phyloP scores from a whole-genome alignment of 37 sponge, comb jelly and placozoan species.

The Cladorhizidae sp. region DNA sequence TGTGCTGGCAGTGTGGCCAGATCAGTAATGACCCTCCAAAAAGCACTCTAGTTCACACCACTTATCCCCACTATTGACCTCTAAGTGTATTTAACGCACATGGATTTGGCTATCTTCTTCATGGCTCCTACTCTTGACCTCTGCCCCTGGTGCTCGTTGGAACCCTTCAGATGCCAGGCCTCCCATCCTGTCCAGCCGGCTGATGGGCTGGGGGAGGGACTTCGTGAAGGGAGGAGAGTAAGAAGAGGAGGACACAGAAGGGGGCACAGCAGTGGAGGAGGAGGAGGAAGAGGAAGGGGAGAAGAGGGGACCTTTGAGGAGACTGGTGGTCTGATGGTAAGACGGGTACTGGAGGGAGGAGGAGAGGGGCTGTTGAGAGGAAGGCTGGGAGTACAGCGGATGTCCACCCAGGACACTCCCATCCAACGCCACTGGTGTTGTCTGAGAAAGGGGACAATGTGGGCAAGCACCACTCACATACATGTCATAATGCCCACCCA shows the following conservation, averaged over 20 bases:
- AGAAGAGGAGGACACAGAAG: neutral
- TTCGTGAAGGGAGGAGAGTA: slow-evolving; percentile 24
- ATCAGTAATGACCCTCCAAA: too few relatives aligned
- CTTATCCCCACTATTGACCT: too few relatives aligned
- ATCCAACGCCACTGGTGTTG: neutral
- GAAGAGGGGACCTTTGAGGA: neutral
- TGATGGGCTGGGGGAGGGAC: slow-evolving; percentile 50
- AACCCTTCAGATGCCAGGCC: slow-evolving; percentile 44
- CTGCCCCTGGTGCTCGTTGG: slow-evolving; percentile 77
- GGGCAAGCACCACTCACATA: too few relatives aligned
- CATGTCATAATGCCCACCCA: too few relatives aligned
- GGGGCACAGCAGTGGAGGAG: neutral
- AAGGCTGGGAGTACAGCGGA: neutral
- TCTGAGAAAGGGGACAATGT: neutral
- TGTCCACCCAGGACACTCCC: neutral
- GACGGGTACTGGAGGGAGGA: neutral
- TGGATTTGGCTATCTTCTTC: slow-evolving; percentile 37
- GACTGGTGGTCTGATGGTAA: neutral
- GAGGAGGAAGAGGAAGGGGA: neutral
- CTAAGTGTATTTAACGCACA: neutral
- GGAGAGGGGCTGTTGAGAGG: neutral
- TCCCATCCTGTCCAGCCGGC: slow-evolving; percentile 7
- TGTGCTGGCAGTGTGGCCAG: too few relatives aligned
- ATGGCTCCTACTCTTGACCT: slow-evolving; percentile 61
- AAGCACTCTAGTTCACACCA: too few relatives aligned